A percentile compares a stretch with the other conserved stretches of the same genome.
Conservation (phyloP, 2,113 vertebrate genomes). For the Jaculus jaculus region DNA sequence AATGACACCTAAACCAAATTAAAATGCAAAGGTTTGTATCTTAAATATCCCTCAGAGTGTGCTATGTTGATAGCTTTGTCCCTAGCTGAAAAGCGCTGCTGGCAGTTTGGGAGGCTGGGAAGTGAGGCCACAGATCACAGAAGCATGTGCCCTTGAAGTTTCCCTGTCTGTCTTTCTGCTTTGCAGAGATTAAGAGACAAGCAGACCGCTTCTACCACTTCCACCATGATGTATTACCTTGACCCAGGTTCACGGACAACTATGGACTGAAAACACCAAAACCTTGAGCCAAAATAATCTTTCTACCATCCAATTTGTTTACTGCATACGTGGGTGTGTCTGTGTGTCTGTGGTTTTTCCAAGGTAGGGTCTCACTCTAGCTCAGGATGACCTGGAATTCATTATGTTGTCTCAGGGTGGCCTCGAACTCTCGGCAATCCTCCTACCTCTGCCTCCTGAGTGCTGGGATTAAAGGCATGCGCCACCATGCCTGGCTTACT, state of each 20-base stretch:
- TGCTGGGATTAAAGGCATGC: too few species aligned
- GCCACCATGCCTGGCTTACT: too few species aligned
- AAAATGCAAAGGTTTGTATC: not conserved
- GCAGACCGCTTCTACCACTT: not conserved
- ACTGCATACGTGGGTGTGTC: too few species aligned
- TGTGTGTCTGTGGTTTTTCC: too few species aligned
- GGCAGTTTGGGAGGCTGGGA: not conserved
- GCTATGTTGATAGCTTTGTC: not conserved
- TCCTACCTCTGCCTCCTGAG: too few species aligned
- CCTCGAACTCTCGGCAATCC: too few species aligned
- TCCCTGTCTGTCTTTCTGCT: not conserved
- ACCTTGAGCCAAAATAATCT: too few species aligned
- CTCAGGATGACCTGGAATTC: too few species aligned
- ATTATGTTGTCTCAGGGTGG: too few species aligned
- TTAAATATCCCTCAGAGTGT: not conserved
- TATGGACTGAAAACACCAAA: not conserved
- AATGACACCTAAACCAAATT: not conserved
- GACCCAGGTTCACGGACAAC: not conserved
- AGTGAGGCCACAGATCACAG: not conserved
- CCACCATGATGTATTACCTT: not conserved
- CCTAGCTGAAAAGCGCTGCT: not conserved
- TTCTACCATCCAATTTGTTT: not conserved
- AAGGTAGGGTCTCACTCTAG: too few species aligned
- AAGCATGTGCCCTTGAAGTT: not conserved
- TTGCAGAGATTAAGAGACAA: not conserved